Evolutionary conservation across 2,113 vertebrate genomes (phyloP).

Genomic region (Lagenorhynchus albirostris): DNA sequence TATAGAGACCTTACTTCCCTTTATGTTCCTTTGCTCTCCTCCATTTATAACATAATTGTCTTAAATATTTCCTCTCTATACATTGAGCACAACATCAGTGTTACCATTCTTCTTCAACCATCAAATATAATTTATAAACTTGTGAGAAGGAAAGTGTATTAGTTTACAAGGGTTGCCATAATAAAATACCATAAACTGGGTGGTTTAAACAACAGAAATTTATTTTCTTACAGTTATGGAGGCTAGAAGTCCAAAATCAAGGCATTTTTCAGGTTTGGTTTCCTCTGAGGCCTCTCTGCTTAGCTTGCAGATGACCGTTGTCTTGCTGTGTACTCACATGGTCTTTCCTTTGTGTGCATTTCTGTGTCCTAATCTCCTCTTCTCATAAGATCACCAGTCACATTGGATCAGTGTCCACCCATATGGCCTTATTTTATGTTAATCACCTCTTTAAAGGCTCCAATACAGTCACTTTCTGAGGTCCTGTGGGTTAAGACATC

Average conservation of each 20-base stretch:
- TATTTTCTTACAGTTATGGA: neutral
- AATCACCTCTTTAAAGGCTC: neutral
- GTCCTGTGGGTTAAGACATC: neutral
- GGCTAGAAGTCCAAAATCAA: neutral
- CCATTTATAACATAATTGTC: neutral
- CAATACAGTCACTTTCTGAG: neutral
- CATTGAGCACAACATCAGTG: neutral
- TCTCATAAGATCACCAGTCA: neutral
- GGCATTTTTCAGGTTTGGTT: neutral
- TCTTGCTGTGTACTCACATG: neutral
- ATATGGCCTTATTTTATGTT: neutral
- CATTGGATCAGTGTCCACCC: neutral
- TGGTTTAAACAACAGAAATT: neutral
- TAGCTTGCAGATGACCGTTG: neutral
- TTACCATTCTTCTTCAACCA: conserved; percentile 15
- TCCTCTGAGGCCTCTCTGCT: neutral
- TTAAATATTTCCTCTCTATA: neutral
- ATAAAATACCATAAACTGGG: neutral
- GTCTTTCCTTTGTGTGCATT: neutral
- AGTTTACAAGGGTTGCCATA: neutral
- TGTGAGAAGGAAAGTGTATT: neutral
- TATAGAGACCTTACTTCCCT: neutral
- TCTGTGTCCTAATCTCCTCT: neutral
- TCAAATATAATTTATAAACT: conserved; percentile 19
- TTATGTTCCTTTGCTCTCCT: neutral